Evolutionary conservation across 2,888 invertebrate species (phyloP).

Genomic region (Yponomeuta cagnagella): DNA sequence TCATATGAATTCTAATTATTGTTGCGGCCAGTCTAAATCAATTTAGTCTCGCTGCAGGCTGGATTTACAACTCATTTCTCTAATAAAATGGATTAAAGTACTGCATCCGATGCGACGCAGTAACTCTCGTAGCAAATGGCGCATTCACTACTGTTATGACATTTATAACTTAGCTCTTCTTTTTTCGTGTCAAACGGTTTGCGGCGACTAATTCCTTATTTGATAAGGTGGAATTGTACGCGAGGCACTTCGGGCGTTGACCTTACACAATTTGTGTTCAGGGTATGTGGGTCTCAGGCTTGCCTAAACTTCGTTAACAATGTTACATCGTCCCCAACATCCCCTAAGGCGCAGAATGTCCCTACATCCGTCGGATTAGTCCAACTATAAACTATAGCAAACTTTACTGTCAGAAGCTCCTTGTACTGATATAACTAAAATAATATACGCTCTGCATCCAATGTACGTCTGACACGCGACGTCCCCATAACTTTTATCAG

Average conservation of each 20-base stretch:
- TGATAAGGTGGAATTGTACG: not conserved
- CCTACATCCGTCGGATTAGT: constrained; percentile 62
- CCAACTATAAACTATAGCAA: constrained; percentile 54
- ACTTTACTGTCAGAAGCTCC: constrained; percentile 58
- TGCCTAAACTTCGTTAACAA: constrained; percentile 65
- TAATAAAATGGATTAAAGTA: constrained; percentile 53
- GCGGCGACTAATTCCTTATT: constrained; percentile 26
- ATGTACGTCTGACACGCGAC: too few relatives aligned
- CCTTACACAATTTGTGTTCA: constrained; percentile 59
- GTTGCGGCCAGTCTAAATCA: constrained; percentile 56
- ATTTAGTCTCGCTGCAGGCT: constrained; percentile 40
- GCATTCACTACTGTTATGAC: constrained; percentile 51
- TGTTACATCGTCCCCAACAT: constrained; percentile 59
- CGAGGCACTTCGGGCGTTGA: constrained; percentile 35
- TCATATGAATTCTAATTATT: constrained; percentile 58
- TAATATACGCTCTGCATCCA: not conserved
- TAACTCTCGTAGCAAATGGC: constrained; percentile 57
- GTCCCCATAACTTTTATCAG: too few relatives aligned
- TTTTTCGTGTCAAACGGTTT: constrained; percentile 20
- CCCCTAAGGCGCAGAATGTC: constrained; percentile 58
- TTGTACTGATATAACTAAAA: constrained; percentile 49
- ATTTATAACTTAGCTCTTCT: constrained; percentile 37
- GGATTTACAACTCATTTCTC: constrained; percentile 50
- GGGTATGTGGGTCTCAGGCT: constrained; percentile 54
- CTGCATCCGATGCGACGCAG: constrained; percentile 38